These are phyloP conservation scores for Neuroscelio doddi DNA, from an alignment of 2,888 invertebrate genomes.

Conservation along the genomic window DNA sequence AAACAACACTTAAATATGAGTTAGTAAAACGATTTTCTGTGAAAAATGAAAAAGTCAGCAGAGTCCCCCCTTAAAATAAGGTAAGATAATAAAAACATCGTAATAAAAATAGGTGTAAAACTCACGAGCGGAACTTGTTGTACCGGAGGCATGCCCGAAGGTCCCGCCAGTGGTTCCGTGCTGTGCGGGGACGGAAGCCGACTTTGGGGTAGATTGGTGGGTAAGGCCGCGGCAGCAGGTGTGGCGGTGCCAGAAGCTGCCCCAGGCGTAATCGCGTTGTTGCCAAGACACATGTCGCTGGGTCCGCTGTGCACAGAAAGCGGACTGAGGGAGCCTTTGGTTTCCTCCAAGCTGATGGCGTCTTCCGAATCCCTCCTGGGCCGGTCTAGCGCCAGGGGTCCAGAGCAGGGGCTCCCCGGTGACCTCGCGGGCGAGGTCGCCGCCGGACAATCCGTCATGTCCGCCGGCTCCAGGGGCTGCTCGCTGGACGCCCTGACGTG, in stretches of 20 bases:
- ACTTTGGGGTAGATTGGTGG: constrained; percentile 64
- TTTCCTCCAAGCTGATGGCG: constrained; percentile 65
- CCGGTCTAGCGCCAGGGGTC: constrained; percentile 67
- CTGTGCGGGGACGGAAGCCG: constrained; percentile 78
- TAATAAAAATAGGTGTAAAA: constrained; percentile 45
- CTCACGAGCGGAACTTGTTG: constrained; percentile 92
- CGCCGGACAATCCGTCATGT: constrained; percentile 59
- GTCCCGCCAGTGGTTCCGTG: constrained; percentile 83
- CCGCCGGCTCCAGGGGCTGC: constrained; percentile 60
- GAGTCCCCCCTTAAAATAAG: no score
- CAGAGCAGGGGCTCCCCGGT: constrained; percentile 69
- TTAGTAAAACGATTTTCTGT: no score
- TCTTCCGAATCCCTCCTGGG: constrained; percentile 67
- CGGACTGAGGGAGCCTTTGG: constrained; percentile 68
- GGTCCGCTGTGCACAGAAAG: constrained; percentile 73
- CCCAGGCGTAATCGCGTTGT: constrained; percentile 72
- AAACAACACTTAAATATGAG: no score
- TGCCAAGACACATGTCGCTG: constrained; percentile 75
- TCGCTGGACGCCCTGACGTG: constrained; percentile 56
- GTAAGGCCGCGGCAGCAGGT: constrained; percentile 53
- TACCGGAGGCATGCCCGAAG: constrained; percentile 89
- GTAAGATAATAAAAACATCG: no score
- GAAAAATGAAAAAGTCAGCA: no score
- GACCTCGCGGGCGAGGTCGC: constrained; percentile 61
- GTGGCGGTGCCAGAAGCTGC: constrained; percentile 66